phyloP scores from a whole-genome alignment of 2,113 vertebrate species.

The Narcine bancroftii region DNA sequence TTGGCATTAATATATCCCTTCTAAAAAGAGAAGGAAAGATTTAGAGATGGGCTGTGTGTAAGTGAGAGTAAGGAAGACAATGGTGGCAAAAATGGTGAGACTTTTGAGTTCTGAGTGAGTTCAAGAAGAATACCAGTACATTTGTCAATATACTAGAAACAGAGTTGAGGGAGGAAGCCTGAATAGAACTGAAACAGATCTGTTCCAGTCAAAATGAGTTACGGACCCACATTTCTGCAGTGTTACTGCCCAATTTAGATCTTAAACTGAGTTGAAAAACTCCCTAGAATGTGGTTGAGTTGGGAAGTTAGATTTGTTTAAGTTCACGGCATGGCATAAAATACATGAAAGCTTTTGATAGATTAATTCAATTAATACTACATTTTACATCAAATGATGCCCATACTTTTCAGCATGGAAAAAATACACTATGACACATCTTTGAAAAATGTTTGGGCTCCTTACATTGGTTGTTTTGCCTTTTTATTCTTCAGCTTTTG shows the following conservation, averaged over 20 bases:
- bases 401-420: not conserved
- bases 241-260: not conserved
- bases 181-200: too few relatives aligned
- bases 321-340: too few relatives aligned
- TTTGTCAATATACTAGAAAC: too few relatives aligned
- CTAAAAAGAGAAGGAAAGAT: too few relatives aligned
- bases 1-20: too few relatives aligned
- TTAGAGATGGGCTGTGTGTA: too few relatives aligned
- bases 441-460: not conserved
- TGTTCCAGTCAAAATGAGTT: not conserved
- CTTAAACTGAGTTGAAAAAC: not conserved
- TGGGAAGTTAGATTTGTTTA: not conserved
- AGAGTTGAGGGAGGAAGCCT: too few relatives aligned
- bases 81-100: too few relatives aligned
- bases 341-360: not conserved
- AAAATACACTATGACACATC: not conserved
- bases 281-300: too few relatives aligned
- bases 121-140: too few relatives aligned
- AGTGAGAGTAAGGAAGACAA: too few relatives aligned
- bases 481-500: not conserved
- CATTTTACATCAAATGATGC: not conserved
- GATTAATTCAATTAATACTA: not conserved
- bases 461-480: not conserved
- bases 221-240: not conserved
- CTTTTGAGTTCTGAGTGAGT: too few relatives aligned